Base-by-base conservation (phyloP, 2,113 vertebrate genomes). In the Hassar affinis region DNA sequence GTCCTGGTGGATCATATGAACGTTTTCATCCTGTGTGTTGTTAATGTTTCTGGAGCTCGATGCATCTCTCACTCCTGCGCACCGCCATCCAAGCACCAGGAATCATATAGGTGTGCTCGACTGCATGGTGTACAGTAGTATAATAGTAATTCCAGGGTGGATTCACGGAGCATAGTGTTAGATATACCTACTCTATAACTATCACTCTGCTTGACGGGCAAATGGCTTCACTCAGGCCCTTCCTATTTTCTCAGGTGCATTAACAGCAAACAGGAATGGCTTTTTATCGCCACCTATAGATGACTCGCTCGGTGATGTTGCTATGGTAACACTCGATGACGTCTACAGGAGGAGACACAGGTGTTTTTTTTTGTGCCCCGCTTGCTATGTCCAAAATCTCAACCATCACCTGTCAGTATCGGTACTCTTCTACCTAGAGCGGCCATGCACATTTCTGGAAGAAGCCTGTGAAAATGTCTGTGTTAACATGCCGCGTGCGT, bases 271-370 rank as follows among this genome's bases (percentile, higher is more conserved):
- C 12, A 25, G 1, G 42, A 62, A 62, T 47, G 35, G 42, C 6
- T 30, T 61, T 45, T 35, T 49, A 49, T 20, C 56, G 22, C 42
- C 10, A n/a, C 59, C 57, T 79, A 11, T 62, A 62, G 57, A 47
- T 15, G 25, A 61, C 15, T n/a, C 11, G 10, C 20, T 38, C 4
- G 22, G 33, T 79, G 74, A 82, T 61, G 83, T 71, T 85, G 83
- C 66, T 35, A 86, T 56, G 71, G 62, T 4, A 79, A 54, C 22
- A 54, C 69, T 30, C 8, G 68, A 56, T 79, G 49, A 79, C 57
- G 12, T 45, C 42, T 69, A 18, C 22, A 71, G 18, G 78, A 83
- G 7, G 64, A 66, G 76, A 56, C 68, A 27, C 80, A 82, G 76
- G 84, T 83, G 77, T 76, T 54, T 62, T 45, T 76, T 54, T 62